phyloP scores from a whole-genome alignment of 2,113 vertebrate genomes.

The Morone saxatilis region DNA sequence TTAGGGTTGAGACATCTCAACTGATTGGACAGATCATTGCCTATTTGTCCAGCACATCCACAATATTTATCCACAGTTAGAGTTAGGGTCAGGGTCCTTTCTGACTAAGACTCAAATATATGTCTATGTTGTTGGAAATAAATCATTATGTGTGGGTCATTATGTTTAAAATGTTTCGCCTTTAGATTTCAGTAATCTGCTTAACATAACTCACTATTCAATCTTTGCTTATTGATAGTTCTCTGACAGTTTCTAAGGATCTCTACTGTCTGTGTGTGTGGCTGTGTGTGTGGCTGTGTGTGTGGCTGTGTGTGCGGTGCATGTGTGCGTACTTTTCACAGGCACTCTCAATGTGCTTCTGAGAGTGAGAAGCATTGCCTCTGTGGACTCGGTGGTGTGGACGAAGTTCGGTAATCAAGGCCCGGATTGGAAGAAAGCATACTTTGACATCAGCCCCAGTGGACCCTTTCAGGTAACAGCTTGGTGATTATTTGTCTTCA shows the following conservation, averaged over 20 bases:
- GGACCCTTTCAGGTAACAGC: conserved; percentile 94
- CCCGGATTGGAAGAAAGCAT: conserved; percentile 91
- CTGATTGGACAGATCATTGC: neutral
- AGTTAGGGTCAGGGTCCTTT: neutral
- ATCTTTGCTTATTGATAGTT: conserved; percentile 25
- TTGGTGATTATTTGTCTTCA: neutral
- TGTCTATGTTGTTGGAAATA: neutral
- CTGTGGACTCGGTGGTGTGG: conserved; percentile 91
- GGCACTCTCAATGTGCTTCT: conserved; percentile 94
- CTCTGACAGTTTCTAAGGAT: conserved; percentile 35
- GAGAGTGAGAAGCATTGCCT: conserved; percentile 89
- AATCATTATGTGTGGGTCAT: neutral
- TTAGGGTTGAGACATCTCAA: neutral
- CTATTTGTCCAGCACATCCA: neutral
- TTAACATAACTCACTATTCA: neutral
- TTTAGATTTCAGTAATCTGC: neutral
- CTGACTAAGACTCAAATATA: neutral
- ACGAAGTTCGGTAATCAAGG: conserved; percentile 91
- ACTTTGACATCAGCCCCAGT: conserved; percentile 90
- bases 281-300: neutral
- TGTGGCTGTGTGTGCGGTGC: neutral
- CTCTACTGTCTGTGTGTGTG: conserved; percentile 9
- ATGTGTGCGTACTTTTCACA: conserved; percentile 68
- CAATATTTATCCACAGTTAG: neutral
- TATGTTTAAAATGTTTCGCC: neutral